Conservation (phyloP, 2,113 vertebrate species). For the Syngnathoides biaculeatus region DNA sequence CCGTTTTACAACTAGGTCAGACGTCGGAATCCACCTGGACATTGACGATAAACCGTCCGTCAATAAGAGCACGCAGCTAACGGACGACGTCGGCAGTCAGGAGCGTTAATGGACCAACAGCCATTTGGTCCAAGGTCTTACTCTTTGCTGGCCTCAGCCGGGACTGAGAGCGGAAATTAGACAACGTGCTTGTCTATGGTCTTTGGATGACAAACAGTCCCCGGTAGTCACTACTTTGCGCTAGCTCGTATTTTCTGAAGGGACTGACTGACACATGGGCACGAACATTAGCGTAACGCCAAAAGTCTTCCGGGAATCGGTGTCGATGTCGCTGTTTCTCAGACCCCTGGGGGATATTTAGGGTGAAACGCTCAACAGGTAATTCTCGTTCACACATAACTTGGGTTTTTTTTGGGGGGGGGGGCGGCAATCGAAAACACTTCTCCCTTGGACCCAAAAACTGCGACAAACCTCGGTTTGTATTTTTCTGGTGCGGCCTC, state of each 20-base stretch:
- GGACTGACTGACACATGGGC: too few relatives aligned
- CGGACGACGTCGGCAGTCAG: conserved; percentile 51
- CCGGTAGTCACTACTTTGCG: neutral
- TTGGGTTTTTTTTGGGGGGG: too few relatives aligned
- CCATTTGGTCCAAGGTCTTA: conserved; percentile 50
- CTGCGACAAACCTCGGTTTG: too few relatives aligned
- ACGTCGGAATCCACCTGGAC: conserved; percentile 34
- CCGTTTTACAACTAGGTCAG: conserved; percentile 29
- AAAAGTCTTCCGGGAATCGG: too few relatives aligned
- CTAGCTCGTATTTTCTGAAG: neutral
- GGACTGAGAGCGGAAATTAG: conserved; percentile 53
- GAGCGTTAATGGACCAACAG: conserved; percentile 45
- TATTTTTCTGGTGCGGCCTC: too few relatives aligned
- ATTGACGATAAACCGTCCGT: conserved; percentile 15
- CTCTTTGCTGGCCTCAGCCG: conserved; percentile 42
- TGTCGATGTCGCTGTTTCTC: too few relatives aligned
- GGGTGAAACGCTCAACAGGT: too few relatives aligned
- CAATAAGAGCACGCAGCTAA: conserved; percentile 14
- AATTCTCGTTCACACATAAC: too few relatives aligned
- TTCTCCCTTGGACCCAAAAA: too few relatives aligned
- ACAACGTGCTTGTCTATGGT: neutral
- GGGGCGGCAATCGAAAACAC: too few relatives aligned
- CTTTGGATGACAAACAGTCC: neutral
- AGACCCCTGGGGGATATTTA: too few relatives aligned
- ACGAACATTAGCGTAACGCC: too few relatives aligned